A percentile compares a stretch with the other conserved stretches of the same genome.
phyloP scores from a whole-genome alignment of 2,113 vertebrate genomes.

The Aphelocoma coerulescens region DNA sequence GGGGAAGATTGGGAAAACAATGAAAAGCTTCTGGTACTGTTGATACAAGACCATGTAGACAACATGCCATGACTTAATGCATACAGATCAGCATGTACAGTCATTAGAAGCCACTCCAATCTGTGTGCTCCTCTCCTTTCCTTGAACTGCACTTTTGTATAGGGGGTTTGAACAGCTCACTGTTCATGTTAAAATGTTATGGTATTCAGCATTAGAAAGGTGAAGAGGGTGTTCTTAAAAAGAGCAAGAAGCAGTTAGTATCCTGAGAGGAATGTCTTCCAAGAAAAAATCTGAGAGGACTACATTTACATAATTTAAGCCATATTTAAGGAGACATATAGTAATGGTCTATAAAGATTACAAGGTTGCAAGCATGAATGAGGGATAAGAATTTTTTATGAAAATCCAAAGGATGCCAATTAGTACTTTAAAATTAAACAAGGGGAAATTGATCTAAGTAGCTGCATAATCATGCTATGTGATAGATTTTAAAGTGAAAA shows the following conservation, averaged over 20 bases:
- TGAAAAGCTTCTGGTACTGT: not conserved
- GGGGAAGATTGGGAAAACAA: not conserved
- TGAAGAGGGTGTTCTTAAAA: not conserved
- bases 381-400: not conserved
- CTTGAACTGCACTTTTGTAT: not conserved
- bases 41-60: not conserved
- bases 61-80: not conserved
- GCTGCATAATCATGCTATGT: not conserved
- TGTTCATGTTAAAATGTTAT: not conserved
- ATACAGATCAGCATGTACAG: not conserved
- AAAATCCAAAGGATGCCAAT: not conserved
- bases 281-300: not conserved
- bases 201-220: not conserved
- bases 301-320: not conserved
- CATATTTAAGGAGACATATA: not conserved
- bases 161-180: not conserved
- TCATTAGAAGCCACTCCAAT: not conserved
- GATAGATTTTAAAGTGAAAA: not conserved
- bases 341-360: not conserved
- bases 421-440: constrained; percentile 22
- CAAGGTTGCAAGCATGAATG: not conserved
- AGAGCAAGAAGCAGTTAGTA: not conserved
- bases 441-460: not conserved
- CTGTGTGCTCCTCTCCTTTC: not conserved
- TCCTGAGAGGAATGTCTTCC: not conserved